Base-by-base conservation (phyloP, 2,113 vertebrate genomes). In the Cololabis saira region DNA sequence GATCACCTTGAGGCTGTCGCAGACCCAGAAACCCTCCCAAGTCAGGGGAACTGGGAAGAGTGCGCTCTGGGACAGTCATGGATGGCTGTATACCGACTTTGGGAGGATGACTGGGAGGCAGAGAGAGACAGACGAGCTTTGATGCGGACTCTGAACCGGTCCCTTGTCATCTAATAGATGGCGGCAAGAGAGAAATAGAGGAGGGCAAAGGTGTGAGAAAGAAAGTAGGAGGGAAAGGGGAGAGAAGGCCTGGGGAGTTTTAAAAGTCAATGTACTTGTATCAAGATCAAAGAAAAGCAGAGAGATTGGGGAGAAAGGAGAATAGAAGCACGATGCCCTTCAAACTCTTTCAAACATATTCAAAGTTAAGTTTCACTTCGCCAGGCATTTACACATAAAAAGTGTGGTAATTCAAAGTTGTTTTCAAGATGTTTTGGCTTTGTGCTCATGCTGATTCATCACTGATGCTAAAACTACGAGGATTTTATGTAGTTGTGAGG, bases 81-180 rank as follows among this genome's bases (percentile, higher is more conserved):
- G 73, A 63, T 55, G 54, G 47, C 59, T 45, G 41, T 69, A 27
- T 61, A 61, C 71, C 2, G 56, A 69, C 68, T 76, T 69, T 52
- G 49, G 49, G 78, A 82, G 77, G 80, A 71, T 78, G 72, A 78
- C 82, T 75, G 71, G 63, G 53, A 86, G 83, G 71, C 75, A 80
- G 67, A 74, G 43, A 59, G 42, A 63, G 77, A 80, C 79, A 77
- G 80, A 76, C 72, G 74, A 76, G 81, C 84, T 84, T 87, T 86
- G 74, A 82, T 87, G 75, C 61, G 64, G 61, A 75, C 84, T 88
- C 74, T 87, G 81, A 86, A 81, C 81, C 45, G 59, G 73, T 85
- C 82, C 67, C 73, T 67, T 80, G 82, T 87, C 80, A 68, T 78
- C 57, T 77, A 85, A 73, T 78, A 54, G 60, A 72, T 74, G 64